A percentile compares a stretch with the other conserved stretches of the same genome.
Conservation (phyloP, 2,888 invertebrate species). For the Papilio protenor region DNA sequence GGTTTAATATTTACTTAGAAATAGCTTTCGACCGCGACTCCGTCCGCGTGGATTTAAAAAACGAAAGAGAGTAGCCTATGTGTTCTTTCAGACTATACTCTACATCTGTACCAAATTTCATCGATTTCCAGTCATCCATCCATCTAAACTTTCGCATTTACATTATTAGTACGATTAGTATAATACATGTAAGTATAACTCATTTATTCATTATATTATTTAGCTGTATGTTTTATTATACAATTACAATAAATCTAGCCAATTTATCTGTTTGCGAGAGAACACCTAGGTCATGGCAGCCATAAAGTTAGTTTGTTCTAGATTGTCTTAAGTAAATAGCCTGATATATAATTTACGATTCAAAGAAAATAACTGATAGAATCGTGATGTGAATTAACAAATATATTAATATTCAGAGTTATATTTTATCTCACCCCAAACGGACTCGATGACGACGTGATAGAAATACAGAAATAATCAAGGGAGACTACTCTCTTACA, state of each 20-base stretch:
- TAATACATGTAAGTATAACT: too few relatives aligned
- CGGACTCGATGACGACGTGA: constrained; percentile 4
- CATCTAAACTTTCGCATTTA: too few relatives aligned
- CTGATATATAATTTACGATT: background rate
- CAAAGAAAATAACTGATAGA: background rate
- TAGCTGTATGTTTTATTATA: constrained; percentile 3
- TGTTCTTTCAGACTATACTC: too few relatives aligned
- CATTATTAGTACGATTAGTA: too few relatives aligned
- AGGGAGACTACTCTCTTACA: background rate
- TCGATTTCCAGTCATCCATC: too few relatives aligned
- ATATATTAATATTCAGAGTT: background rate
- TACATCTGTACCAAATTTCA: too few relatives aligned
- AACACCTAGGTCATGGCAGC: background rate
- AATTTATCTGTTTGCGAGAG: constrained; percentile 1
- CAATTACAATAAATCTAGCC: background rate
- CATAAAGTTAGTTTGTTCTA: constrained; percentile 1
- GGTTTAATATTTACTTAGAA: too few relatives aligned
- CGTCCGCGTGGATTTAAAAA: too few relatives aligned
- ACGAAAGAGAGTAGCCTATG: too few relatives aligned
- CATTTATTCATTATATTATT: background rate
- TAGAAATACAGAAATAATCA: background rate
- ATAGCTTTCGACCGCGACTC: too few relatives aligned
- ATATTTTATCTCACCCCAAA: constrained; percentile 3
- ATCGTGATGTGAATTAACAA: constrained; percentile 12
- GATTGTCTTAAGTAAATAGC: constrained; percentile 12